Percentiles rank a stretch among this genome's conserved stretches.
These are phyloP conservation scores for Sturmia bella DNA, from an alignment of 2,888 invertebrate genomes.

Conservation along the genomic window DNA sequence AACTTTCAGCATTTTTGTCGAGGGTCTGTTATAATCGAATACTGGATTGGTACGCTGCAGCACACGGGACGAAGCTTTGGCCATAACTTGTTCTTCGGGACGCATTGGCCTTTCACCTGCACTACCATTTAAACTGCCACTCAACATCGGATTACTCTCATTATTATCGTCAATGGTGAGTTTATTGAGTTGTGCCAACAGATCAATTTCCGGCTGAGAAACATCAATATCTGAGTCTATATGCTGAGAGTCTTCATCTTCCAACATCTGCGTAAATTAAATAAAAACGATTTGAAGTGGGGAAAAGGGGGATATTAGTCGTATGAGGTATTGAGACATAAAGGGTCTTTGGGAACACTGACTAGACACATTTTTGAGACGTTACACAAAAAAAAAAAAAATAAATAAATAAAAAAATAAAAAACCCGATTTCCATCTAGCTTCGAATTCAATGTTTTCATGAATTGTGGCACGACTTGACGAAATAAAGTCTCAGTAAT, in stretches of 20 bases:
- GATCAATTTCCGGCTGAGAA: slow-evolving; percentile 83
- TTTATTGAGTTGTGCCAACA: slow-evolving; percentile 86
- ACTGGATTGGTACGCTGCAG: slow-evolving; percentile 88
- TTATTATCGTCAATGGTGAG: slow-evolving; percentile 83
- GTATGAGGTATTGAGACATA: too few species aligned
- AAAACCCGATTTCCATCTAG: too few species aligned
- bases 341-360: too few species aligned
- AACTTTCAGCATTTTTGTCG: slow-evolving; percentile 86
- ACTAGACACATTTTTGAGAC: too few species aligned
- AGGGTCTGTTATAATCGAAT: slow-evolving; percentile 84
- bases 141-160: slow-evolving; percentile 47
- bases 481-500: too few species aligned
- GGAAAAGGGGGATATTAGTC: too few species aligned
- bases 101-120: slow-evolving; percentile 51
- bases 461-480: too few species aligned
- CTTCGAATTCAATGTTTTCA: too few species aligned
- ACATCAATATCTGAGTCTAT: slow-evolving; percentile 77
- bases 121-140: slow-evolving; percentile 35
- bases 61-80: slow-evolving; percentile 85
- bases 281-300: not conserved
- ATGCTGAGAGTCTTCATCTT: slow-evolving; percentile 79
- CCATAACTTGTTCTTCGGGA: slow-evolving; percentile 81
- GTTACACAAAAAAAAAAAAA: too few species aligned
- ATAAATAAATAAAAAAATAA: too few species aligned
- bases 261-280: slow-evolving; percentile 82